Percentiles rank a stretch among this genome's conserved stretches.
Conservation (phyloP, 1,140 invertebrate genomes). For the Rhagoletis pomonella region DNA sequence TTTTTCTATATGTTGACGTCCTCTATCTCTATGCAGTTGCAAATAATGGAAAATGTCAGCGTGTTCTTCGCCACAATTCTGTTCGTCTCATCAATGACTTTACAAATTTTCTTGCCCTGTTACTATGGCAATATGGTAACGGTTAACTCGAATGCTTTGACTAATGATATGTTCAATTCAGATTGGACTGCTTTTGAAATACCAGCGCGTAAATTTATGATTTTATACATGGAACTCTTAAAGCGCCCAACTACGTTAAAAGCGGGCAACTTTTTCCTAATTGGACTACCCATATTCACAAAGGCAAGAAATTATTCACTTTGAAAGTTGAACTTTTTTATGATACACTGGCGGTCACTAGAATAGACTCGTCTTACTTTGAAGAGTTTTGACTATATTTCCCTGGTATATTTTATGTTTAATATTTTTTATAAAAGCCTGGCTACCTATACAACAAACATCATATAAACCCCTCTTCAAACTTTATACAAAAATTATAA, state of each 20-base stretch:
- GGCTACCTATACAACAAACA: no score
- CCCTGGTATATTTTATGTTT: no score
- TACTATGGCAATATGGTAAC: slow-evolving; percentile 69
- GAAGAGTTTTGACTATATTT: no score
- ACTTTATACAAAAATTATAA: no score
- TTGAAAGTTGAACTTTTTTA: background rate
- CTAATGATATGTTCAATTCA: slow-evolving; percentile 65
- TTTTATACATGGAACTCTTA: slow-evolving; percentile 67
- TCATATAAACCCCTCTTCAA: no score
- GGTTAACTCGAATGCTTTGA: slow-evolving; percentile 62
- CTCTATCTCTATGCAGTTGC: background rate
- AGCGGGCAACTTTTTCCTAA: slow-evolving; percentile 66
- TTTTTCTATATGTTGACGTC: background rate
- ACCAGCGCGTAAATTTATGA: slow-evolving; percentile 60
- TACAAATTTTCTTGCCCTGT: slow-evolving; percentile 68
- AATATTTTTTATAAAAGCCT: no score
- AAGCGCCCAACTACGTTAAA: slow-evolving; percentile 63
- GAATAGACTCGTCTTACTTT: no score
- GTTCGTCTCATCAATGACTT: slow-evolving; percentile 66
- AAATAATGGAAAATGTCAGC: slow-evolving; percentile 59
- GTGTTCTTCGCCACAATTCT: slow-evolving; percentile 66
- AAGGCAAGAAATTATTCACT: slow-evolving; percentile 60
- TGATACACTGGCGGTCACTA: no score
- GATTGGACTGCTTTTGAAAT: slow-evolving; percentile 63
- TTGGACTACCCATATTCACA: slow-evolving; percentile 68